These are phyloP conservation scores for Aromia moschata DNA, from an alignment of 2,888 invertebrate genomes.

Conservation along the genomic window DNA sequence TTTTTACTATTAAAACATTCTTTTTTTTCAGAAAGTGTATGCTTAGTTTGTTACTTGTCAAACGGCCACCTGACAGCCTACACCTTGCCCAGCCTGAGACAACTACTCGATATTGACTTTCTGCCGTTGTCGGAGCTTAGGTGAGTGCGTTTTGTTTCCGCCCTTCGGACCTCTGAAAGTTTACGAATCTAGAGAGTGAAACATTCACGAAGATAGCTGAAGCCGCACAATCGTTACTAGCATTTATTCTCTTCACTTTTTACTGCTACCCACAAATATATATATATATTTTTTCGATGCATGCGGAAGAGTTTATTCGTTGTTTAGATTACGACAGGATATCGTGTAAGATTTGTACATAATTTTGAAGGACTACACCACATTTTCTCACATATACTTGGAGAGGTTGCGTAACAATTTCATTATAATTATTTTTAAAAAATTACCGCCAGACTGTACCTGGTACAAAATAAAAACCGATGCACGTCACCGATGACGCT, in stretches of 20 bases:
- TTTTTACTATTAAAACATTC: slow-evolving; percentile 2
- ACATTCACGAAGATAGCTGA: slow-evolving; percentile 44
- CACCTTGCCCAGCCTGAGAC: slow-evolving; percentile 94
- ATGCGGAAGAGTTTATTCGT: slow-evolving; percentile 21
- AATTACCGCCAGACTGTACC: too few species aligned
- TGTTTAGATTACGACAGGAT: slow-evolving; percentile 17
- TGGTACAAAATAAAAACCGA: too few species aligned
- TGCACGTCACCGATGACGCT: too few species aligned
- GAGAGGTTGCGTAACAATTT: too few species aligned
- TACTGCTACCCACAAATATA: slow-evolving; percentile 17
- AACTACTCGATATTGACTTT: slow-evolving; percentile 92
- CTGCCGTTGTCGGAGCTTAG: slow-evolving; percentile 93
- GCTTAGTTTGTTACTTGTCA: slow-evolving; percentile 92
- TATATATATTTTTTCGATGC: too few species aligned
- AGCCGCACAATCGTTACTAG: slow-evolving; percentile 49
- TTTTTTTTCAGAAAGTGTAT: slow-evolving; percentile 84
- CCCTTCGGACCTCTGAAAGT: not conserved
- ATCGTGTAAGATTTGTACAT: slow-evolving; percentile 1
- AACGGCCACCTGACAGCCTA: slow-evolving; percentile 93
- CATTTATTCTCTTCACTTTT: slow-evolving; percentile 49
- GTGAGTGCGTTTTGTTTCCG: slow-evolving; percentile 66
- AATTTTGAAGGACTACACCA: too few species aligned
- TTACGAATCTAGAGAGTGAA: slow-evolving; percentile 18
- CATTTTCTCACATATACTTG: too few species aligned
- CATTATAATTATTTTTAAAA: too few species aligned